Evolutionary conservation across 2,888 invertebrate genomes (phyloP).

Genomic region (Xylophagus ater): DNA sequence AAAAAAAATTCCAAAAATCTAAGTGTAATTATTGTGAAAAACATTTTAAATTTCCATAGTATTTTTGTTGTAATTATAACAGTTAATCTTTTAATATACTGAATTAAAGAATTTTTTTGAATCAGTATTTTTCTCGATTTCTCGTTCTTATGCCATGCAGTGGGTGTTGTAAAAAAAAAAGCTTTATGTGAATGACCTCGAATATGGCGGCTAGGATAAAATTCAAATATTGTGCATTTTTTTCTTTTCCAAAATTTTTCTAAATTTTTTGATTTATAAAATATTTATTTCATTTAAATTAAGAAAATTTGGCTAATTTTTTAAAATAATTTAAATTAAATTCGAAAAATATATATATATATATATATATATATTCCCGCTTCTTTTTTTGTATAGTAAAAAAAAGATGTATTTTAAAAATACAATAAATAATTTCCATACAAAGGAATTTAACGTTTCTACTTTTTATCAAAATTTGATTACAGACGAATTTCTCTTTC

Average conservation of each 20-base stretch:
- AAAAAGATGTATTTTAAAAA: not conserved
- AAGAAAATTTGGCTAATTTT: conserved; percentile 4
- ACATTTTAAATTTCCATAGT: no score
- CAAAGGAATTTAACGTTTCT: conserved; percentile 1
- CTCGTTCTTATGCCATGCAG: no score
- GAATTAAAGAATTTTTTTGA: no score
- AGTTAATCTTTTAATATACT: no score
- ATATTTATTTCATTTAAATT: no score
- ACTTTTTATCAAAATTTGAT: not conserved
- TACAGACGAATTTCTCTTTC: not conserved
- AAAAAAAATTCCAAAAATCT: no score
- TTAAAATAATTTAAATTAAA: not conserved
- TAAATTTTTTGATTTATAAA: no score
- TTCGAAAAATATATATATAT: not conserved
- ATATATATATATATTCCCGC: not conserved
- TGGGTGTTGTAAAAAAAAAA: conserved; percentile 1
- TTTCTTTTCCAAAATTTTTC: no score
- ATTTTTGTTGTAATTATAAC: no score
- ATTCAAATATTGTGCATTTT: no score
- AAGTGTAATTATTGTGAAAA: no score
- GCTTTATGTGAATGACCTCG: conserved; percentile 10
- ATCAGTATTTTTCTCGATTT: no score
- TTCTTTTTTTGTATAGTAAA: not conserved
- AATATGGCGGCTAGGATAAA: conserved; percentile 7
- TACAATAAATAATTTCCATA: conserved; percentile 2